These are phyloP conservation scores for Sphaeridia pumilis DNA, from an alignment of 2,888 invertebrate genomes.

Conservation along the genomic window DNA sequence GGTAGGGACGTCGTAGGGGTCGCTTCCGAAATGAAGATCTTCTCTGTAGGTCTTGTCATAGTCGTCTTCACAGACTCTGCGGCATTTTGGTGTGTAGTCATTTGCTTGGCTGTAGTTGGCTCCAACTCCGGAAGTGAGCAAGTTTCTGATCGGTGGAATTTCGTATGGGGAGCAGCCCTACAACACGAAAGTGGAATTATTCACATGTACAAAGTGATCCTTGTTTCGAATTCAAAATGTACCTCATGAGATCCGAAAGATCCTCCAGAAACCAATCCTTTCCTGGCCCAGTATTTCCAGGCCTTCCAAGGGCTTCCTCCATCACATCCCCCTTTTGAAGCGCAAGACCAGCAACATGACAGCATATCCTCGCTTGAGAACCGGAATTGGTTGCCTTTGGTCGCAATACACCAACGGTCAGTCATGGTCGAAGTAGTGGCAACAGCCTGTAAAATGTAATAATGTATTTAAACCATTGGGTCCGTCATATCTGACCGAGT, in stretches of 20 bases:
- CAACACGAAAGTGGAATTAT: no score
- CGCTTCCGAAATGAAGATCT: conserved; percentile 62
- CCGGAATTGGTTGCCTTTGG: conserved; percentile 58
- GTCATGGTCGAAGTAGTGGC: conserved; percentile 86
- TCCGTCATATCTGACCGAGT: no score
- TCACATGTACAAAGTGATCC: neutral
- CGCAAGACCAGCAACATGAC: conserved; percentile 66
- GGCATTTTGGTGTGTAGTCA: conserved; percentile 67
- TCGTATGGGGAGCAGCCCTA: conserved; percentile 77
- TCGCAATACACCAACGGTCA: conserved; percentile 73
- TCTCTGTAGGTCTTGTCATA: conserved; percentile 57
- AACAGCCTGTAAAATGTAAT: conserved; percentile 52
- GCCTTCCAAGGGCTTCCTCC: conserved; percentile 65
- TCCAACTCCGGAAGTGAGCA: conserved; percentile 70
- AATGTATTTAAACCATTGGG: neutral
- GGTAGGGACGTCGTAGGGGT: conserved; percentile 25
- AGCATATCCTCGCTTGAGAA: conserved; percentile 76
- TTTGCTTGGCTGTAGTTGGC: conserved; percentile 56
- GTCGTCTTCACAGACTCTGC: conserved; percentile 49
- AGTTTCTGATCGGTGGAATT: conserved; percentile 80
- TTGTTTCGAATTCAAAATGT: no score
- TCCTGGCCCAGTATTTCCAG: conserved; percentile 74
- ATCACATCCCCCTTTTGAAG: conserved; percentile 65
- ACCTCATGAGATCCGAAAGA: conserved; percentile 57
- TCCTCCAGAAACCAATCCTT: conserved; percentile 80